These are phyloP conservation scores for Yponomeuta malinellus DNA, from an alignment of 2,888 invertebrate genomes.

Conservation along the genomic window DNA sequence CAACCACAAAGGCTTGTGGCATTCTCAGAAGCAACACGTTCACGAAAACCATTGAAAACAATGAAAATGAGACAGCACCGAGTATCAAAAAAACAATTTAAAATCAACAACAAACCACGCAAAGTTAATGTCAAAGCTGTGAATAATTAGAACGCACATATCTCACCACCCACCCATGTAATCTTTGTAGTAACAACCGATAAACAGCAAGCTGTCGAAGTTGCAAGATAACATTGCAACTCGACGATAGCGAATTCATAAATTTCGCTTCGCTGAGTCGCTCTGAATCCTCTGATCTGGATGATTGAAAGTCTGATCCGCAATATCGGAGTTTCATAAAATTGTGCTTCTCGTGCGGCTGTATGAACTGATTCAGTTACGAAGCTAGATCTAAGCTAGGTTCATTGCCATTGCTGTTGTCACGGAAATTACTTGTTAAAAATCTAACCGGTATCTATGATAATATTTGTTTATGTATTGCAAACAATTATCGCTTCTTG, in stretches of 20 bases:
- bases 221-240: background rate
- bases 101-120: background rate
- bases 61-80: background rate
- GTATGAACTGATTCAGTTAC: background rate
- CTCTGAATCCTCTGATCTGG: background rate
- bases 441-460: no score
- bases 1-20: slow-evolving; percentile 1
- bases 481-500: no score
- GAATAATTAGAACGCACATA: background rate
- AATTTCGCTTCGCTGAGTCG: background rate
- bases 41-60: background rate
- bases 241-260: background rate
- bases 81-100: background rate
- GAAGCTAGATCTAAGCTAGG: no score
- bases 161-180: background rate
- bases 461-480: no score
- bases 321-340: background rate
- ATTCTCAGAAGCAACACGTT: background rate
- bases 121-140: background rate
- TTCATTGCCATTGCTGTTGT: no score
- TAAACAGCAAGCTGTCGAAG: background rate
- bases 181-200: background rate
- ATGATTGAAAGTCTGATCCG: background rate
- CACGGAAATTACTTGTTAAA: no score
- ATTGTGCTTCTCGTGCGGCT: background rate